Base-by-base conservation (phyloP, 2,888 invertebrate genomes). In the Mechanitis messenoides region DNA sequence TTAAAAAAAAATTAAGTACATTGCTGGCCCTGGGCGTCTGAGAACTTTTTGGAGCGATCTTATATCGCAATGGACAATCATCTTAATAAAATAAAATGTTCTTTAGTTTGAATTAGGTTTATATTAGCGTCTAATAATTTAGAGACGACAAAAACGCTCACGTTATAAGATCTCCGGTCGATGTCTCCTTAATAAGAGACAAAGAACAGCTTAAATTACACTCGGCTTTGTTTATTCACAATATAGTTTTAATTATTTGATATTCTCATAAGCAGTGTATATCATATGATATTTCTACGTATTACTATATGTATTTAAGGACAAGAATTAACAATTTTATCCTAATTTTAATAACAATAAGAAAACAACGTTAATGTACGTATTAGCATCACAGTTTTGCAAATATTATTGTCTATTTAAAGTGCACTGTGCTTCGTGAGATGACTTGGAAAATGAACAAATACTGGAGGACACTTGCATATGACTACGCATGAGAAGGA, bases 131-230 rank as follows among this genome's bases (percentile, higher is more conserved):
- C 69, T 70, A 70, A 69, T 69, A 70, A 75, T 75, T 74, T 70
- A 69, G 70, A 64, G 64, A 35, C 50, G 35, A 62, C 76, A 75
- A 80, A 81, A 80, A 77, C 73, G 71, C 74, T 78, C 78, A 79
- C 77, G 80, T 78, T 77, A 67, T 75, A 73, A 72, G 70, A 65
- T 70, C 70, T 69, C 68, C 72, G 76, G 78, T 78, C 76, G 74
- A 73, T 74, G 80, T 77, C 74, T 77, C 71, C 72, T 77, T 71
- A 61, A 60, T 53, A 69, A 68, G 66, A 74, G 70, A 82, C 79
- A 83, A 82, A 82, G 81, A 78, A 53, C 45, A 59, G 54, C 62
- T 68, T 61, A 59, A 60, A 65, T 66, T 67, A 66, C 61, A 67
- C 50, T 63, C 66, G 63, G 63, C 66, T 69, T 67, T 68, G 69